phyloP scores from a whole-genome alignment of 2,888 invertebrate genomes.

The Pinctada fucata region DNA sequence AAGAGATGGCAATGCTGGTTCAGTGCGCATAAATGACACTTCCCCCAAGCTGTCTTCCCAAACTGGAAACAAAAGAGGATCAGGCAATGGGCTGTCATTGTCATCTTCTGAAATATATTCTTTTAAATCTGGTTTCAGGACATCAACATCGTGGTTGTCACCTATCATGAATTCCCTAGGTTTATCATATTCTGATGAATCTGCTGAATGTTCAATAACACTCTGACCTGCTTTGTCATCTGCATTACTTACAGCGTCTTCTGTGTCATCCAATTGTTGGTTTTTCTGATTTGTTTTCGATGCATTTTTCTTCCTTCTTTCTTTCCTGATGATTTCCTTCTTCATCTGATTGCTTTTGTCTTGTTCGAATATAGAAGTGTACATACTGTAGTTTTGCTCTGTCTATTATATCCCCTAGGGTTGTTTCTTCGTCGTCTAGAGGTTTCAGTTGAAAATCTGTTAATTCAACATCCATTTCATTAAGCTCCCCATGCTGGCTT shows the following conservation, averaged over 20 bases:
- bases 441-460: conserved; percentile 33
- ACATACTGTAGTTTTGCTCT: conserved; percentile 32
- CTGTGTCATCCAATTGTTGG: background rate
- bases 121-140: background rate
- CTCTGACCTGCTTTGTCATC: too few relatives aligned
- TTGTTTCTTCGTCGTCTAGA: conserved; percentile 28
- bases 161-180: background rate
- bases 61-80: conserved; percentile 6
- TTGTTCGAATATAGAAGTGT: conserved; percentile 30
- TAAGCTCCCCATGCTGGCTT: conserved; percentile 30
- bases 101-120: conserved; percentile 8
- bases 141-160: background rate
- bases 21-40: conserved; percentile 20
- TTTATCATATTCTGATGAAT: conserved; percentile 12
- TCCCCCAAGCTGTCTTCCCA: conserved; percentile 7
- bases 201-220: background rate
- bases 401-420: conserved; percentile 30
- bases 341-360: conserved; percentile 9
- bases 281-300: background rate
- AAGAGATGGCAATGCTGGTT: conserved; percentile 7
- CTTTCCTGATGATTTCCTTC: conserved; percentile 7
- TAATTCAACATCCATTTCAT: conserved; percentile 28
- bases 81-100: conserved; percentile 6
- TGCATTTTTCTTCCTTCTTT: conserved; percentile 12
- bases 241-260: too few relatives aligned